Evolutionary conservation across 2,113 vertebrate species (phyloP).

Genomic region (Callithrix jacchus): DNA sequence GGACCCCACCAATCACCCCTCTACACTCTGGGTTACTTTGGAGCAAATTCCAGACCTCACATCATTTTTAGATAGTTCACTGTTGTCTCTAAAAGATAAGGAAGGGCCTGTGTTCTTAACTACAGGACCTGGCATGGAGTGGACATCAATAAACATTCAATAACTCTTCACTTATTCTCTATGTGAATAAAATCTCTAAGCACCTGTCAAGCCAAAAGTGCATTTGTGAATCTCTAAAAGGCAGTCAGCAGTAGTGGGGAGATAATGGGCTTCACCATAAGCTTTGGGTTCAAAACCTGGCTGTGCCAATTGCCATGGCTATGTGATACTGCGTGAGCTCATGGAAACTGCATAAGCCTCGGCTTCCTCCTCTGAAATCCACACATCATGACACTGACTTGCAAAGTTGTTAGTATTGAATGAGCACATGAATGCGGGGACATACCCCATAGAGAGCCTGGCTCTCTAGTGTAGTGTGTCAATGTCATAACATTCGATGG

Average conservation of each 20-base stretch:
- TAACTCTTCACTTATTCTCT: not conserved
- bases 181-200: not conserved
- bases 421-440: not conserved
- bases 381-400: fast-evolving
- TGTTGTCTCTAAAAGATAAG: not conserved
- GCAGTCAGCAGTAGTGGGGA: not conserved
- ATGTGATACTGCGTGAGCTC: not conserved
- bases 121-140: not conserved
- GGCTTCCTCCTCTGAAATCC: not conserved
- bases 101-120: not conserved
- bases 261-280: not conserved
- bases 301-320: not conserved
- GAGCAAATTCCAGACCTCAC: no score
- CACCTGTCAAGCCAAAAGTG: not conserved
- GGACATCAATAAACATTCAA: not conserved
- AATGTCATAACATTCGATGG: not conserved
- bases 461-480: not conserved
- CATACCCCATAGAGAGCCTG: not conserved
- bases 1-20: fast-evolving
- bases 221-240: not conserved
- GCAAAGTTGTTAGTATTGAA: not conserved
- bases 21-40: not conserved
- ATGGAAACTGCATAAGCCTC: fast-evolving
- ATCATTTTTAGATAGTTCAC: not conserved
- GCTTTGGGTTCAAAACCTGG: not conserved